These are phyloP conservation scores for Lytechinus variegatus DNA, from an alignment of 35 echinoderm and acorn worm genomes.

Conservation along the genomic window DNA sequence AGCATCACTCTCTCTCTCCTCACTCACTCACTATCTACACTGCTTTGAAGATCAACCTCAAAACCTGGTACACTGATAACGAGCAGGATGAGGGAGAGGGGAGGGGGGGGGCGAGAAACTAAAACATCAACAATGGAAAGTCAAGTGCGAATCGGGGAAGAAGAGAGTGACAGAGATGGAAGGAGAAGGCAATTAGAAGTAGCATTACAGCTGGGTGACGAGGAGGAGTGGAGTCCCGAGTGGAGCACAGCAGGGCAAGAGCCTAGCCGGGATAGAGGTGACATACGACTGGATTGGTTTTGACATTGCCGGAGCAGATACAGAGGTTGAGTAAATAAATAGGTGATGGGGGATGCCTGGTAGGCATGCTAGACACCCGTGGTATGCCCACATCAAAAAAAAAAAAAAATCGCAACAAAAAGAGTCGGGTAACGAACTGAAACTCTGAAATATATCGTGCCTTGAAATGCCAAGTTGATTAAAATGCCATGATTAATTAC, in stretches of 20 bases:
- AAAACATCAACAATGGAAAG: slow-evolving; percentile 4
- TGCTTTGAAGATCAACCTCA: background rate
- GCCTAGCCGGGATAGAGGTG: background rate
- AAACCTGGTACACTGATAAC: background rate
- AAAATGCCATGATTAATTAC: background rate
- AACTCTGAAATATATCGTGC: background rate
- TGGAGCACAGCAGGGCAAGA: slow-evolving; percentile 9
- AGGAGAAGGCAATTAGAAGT: slow-evolving; percentile 28
- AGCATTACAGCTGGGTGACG: slow-evolving; percentile 16
- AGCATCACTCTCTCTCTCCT: background rate
- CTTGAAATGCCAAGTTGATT: background rate
- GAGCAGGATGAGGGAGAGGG: background rate
- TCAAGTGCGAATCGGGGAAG: background rate
- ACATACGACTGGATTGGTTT: slow-evolving; percentile 30
- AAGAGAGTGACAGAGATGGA: slow-evolving; percentile 17
- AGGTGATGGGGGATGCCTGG: slow-evolving; percentile 42
- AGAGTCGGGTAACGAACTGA: background rate
- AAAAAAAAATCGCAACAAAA: background rate
- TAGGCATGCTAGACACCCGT: slow-evolving; percentile 33
- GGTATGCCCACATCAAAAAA: background rate
- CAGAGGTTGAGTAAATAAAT: slow-evolving; percentile 47
- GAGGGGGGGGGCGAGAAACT: background rate
- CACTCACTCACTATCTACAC: background rate
- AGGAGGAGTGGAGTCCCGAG: background rate
- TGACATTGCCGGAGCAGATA: slow-evolving; percentile 40